phyloP scores from a whole-genome alignment of 2,113 vertebrate species.

The Malaclemys terrapin region DNA sequence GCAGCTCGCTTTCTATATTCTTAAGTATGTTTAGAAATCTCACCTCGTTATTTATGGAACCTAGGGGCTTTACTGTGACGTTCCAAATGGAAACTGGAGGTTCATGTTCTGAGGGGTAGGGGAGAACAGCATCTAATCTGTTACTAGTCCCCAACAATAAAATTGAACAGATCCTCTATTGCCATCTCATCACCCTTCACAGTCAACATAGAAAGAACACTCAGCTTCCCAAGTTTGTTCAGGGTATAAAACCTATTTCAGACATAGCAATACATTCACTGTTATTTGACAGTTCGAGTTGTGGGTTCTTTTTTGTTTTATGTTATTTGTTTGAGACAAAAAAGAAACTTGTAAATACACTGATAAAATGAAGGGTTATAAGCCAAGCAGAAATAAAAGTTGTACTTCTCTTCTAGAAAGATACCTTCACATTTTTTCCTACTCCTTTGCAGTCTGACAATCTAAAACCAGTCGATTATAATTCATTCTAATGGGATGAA shows the following conservation, averaged over 20 bases:
- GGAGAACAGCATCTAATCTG: not conserved
- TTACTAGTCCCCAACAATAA: not conserved
- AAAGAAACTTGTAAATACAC: not conserved
- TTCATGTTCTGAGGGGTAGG: not conserved
- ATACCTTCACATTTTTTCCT: not conserved
- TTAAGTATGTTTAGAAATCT: slow-evolving; percentile 9
- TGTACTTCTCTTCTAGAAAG: not conserved
- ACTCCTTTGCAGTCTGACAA: not conserved
- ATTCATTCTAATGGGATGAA: not conserved
- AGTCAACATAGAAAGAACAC: not conserved
- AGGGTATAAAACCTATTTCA: not conserved
- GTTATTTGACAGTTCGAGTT: not conserved
- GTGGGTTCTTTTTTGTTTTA: not conserved
- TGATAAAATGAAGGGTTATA: not conserved
- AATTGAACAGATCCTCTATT: not conserved
- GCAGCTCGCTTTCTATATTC: not conserved
- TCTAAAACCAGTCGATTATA: accelerated
- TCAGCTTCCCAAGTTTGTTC: not conserved
- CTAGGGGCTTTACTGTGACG: not conserved
- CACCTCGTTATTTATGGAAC: not conserved
- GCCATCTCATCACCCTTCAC: not conserved
- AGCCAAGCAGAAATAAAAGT: not conserved
- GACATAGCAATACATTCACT: not conserved
- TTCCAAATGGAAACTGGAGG: not conserved
- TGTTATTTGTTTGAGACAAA: not conserved